Conservation (phyloP, 2,888 invertebrate genomes). For the Heteropelma amictum region DNA sequence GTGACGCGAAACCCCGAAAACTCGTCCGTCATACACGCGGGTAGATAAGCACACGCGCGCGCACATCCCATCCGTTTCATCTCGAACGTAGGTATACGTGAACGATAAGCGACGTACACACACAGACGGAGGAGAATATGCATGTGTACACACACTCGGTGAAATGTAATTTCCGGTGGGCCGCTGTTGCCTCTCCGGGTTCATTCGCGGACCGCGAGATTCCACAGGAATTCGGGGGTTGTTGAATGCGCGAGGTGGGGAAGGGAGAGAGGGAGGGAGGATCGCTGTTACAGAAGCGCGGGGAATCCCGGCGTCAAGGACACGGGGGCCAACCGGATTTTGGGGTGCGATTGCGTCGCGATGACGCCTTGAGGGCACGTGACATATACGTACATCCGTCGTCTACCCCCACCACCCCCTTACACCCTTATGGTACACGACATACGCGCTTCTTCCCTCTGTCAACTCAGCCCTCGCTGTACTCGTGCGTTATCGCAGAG, state of each 20-base stretch:
- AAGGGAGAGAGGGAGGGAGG: conserved; percentile 5
- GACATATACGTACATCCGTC: conserved; percentile 58
- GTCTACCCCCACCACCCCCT: not conserved
- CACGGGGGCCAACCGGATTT: conserved; percentile 55
- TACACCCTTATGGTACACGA: not conserved
- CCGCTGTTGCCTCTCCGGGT: conserved; percentile 61
- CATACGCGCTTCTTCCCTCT: conserved; percentile 4
- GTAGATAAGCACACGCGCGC: not conserved
- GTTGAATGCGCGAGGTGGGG: conserved; percentile 1
- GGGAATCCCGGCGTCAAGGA: conserved; percentile 42
- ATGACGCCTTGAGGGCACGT: conserved; percentile 70
- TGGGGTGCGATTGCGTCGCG: conserved; percentile 64
- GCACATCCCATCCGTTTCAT: not conserved
- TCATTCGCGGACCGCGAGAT: conserved; percentile 52
- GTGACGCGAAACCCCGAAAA: conserved; percentile 17
- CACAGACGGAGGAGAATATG: not conserved
- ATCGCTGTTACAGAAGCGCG: not conserved
- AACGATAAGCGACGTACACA: conserved; percentile 8
- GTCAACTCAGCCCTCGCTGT: conserved; percentile 27
- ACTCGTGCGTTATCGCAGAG: conserved; percentile 69
- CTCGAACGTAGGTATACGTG: not conserved
- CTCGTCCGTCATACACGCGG: conserved; percentile 14
- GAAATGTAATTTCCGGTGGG: conserved; percentile 76
- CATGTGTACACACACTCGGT: conserved; percentile 16
- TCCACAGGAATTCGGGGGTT: conserved; percentile 31